Evolutionary conservation across 1,140 invertebrate species (phyloP).

Genomic region (Bactericera cockerelli): DNA sequence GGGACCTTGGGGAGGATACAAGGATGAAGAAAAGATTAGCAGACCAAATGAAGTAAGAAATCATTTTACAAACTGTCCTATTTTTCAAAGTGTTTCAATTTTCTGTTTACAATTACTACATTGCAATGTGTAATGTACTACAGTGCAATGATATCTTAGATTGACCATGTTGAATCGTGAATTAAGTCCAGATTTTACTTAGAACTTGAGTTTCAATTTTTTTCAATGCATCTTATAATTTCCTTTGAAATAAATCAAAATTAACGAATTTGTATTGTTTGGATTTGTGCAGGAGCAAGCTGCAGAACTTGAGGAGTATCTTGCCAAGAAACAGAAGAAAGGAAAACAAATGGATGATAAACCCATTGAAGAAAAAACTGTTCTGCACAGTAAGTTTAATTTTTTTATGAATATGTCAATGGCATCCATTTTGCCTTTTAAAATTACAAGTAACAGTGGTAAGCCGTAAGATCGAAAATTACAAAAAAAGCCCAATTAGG

Average conservation of each 20-base stretch:
- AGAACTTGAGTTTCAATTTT: not conserved
- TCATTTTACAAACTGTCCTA: not conserved
- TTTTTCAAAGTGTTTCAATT: not conserved
- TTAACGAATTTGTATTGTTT: no score
- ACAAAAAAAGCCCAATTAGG: no score
- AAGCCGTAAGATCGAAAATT: no score
- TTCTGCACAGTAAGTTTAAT: constrained; percentile 68
- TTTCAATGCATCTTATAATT: no score
- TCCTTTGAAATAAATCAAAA: no score
- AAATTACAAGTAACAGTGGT: no score
- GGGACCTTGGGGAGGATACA: constrained; percentile 92
- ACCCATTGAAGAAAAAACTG: constrained; percentile 84
- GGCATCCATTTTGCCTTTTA: constrained; percentile 19
- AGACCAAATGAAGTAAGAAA: constrained; percentile 57
- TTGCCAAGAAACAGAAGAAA: constrained; percentile 78
- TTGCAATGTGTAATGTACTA: not conserved
- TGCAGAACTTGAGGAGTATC: constrained; percentile 81
- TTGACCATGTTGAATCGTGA: not conserved
- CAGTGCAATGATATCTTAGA: not conserved
- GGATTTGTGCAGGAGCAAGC: constrained; percentile 55
- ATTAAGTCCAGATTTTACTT: not conserved
- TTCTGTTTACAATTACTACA: not conserved
- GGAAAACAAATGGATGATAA: constrained; percentile 77
- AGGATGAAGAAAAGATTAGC: constrained; percentile 73
- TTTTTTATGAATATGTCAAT: not conserved